Percentiles rank a stretch among this genome's conserved stretches.
phyloP scores from a whole-genome alignment of 2,888 invertebrate genomes.

The Stenichneumon culpator region DNA sequence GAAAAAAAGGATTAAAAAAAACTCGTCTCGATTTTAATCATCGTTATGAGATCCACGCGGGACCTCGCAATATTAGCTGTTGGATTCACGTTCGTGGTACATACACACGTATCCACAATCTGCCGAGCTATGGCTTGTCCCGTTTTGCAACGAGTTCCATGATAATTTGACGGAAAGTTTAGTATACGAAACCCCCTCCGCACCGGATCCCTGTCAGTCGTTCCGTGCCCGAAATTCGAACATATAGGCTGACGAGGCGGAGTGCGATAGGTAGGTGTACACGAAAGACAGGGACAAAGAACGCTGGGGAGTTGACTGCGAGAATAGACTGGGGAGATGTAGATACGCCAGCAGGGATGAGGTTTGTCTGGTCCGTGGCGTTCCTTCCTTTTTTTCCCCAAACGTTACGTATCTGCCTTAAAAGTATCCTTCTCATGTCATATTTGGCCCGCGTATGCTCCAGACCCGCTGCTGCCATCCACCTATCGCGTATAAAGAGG shows the following conservation, averaged over 20 bases:
- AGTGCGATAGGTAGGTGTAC: conserved; percentile 23
- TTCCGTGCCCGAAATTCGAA: conserved; percentile 56
- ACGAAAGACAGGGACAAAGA: conserved; percentile 48
- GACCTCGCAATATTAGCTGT: conserved; percentile 24
- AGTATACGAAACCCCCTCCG: conserved; percentile 39
- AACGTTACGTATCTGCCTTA: conserved; percentile 55
- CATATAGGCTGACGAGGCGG: conserved; percentile 43
- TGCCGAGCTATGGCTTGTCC: conserved; percentile 38
- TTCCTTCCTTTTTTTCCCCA: conserved; percentile 55
- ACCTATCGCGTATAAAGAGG: conserved; percentile 38
- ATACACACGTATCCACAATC: neutral
- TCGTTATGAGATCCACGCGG: conserved; percentile 49
- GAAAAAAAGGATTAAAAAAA: conserved; percentile 19
- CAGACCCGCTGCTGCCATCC: conserved; percentile 56
- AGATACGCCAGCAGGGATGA: conserved; percentile 43
- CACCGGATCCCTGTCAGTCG: conserved; percentile 56
- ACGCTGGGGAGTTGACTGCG: conserved; percentile 25
- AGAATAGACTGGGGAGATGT: conserved; percentile 18
- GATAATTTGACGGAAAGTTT: conserved; percentile 73
- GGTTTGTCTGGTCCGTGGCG: conserved; percentile 44
- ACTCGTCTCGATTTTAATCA: conserved; percentile 66
- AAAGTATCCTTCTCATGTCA: conserved; percentile 73
- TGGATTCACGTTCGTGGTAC: conserved; percentile 34
- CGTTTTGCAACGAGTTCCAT: conserved; percentile 62
- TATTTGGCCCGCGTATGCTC: conserved; percentile 67